Conservation (phyloP, 2,888 invertebrate species). For the Gisinianus flammeolus region DNA sequence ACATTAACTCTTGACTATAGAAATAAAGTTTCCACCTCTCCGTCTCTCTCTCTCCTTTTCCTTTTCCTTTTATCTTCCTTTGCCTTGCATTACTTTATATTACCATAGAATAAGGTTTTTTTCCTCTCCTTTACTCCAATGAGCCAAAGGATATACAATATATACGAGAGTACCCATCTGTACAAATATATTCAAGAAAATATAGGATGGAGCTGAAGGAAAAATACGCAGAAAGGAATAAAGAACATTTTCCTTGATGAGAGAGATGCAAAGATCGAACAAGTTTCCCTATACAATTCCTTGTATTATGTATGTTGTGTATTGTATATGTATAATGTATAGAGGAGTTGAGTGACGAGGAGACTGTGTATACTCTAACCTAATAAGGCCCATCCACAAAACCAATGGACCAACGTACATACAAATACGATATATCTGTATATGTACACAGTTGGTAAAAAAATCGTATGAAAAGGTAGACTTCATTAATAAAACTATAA, state of each 20-base stretch:
- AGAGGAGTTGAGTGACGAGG: too few relatives aligned
- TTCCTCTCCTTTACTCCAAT: not conserved
- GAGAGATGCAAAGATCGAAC: not conserved
- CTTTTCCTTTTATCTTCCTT: not conserved
- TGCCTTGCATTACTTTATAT: conserved; percentile 2
- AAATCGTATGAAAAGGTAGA: not conserved
- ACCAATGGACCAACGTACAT: too few relatives aligned
- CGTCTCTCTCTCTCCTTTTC: too few relatives aligned
- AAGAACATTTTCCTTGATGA: not conserved
- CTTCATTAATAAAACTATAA: not conserved
- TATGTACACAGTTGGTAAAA: not conserved
- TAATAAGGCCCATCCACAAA: not conserved
- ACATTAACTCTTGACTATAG: too few relatives aligned
- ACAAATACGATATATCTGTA: not conserved
- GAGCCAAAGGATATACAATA: not conserved
- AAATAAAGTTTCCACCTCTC: too few relatives aligned
- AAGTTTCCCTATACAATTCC: not conserved
- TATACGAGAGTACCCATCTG: not conserved
- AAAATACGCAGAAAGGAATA: too few relatives aligned
- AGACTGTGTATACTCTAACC: not conserved
- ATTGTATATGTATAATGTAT: not conserved
- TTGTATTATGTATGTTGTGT: not conserved
- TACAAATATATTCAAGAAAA: not conserved
- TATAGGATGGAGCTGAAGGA: not conserved
- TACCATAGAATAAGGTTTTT: not conserved